Conservation (phyloP, 2,797 vertebrate species). For the Danio tinwini region DNA sequence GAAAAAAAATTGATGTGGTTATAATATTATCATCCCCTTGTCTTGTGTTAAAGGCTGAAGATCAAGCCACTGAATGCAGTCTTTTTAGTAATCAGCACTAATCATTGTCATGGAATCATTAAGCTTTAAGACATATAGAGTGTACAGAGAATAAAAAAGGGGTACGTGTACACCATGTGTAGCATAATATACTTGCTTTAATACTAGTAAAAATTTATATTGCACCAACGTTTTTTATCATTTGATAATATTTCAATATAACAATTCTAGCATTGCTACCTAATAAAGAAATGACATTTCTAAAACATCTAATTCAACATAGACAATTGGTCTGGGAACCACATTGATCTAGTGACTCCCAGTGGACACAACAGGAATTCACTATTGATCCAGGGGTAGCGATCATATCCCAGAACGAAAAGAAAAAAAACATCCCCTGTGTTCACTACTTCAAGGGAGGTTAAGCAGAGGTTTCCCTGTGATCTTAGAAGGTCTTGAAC, state of each 20-base stretch:
- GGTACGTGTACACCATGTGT: no score
- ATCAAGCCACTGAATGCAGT: constrained; percentile 65
- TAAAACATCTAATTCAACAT: constrained; percentile 42
- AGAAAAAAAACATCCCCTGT: constrained; percentile 70
- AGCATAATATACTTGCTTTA: neutral
- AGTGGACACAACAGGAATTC: constrained; percentile 67
- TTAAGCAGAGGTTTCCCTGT: constrained; percentile 82
- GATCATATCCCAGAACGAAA: constrained; percentile 71
- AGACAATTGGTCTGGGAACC: constrained; percentile 78
- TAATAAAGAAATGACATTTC: neutral
- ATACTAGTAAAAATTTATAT: neutral
- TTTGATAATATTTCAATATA: neutral
- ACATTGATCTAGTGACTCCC: constrained; percentile 78
- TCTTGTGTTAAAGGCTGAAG: constrained; percentile 54
- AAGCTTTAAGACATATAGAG: constrained; percentile 21
- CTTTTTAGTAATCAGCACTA: constrained; percentile 71
- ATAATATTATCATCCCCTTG: constrained; percentile 75
- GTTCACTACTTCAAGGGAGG: constrained; percentile 79
- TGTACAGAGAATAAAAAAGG: neutral
- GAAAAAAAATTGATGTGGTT: constrained; percentile 84
- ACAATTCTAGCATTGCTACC: neutral
- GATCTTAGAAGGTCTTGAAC: constrained; percentile 83
- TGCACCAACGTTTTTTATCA: neutral
- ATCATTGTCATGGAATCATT: constrained; percentile 61
- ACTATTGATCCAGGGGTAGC: constrained; percentile 76